Base-by-base conservation (phyloP, 1,140 invertebrate species). In the Drosophila sp. region DNA sequence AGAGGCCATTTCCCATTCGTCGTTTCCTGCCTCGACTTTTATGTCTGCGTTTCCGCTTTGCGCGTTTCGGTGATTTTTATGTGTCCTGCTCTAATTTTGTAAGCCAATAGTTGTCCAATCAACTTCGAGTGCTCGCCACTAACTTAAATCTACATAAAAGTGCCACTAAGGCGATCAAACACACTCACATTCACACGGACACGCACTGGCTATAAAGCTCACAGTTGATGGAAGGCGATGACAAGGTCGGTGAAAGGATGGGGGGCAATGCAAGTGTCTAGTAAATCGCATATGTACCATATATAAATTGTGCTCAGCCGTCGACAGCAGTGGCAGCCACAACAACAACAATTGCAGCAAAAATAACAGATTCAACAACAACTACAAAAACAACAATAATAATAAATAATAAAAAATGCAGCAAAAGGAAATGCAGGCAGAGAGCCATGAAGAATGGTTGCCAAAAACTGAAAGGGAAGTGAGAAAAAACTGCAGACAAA, bases 141-240 rank as follows among this genome's bases (percentile, higher is more conserved):
- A 87, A 73, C 72, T 79, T 79, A 72, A 87, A 89, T 89, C 82
- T 87, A 82, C 82, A 87, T 87, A 89, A 87, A 82, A 78, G 64
- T 80, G 56, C 50, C 40, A 41, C 41, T 45, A 40, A 41, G 36
- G 34, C 27, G 45, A 50, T 40, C 73, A 46, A 25, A 72, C 62
- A 48, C 71, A 36, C 64, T 43, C 54, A 78, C 65, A 72, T 65
- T 75, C 46, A 72, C 16, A 38, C 11, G 48, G 16, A 11, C 43
- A 58, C 41, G 16, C 36, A 72, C 32, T 13, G 75, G 54, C 63
- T 71, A 86, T 86, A 80, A 86, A 86, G 78, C 74, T 78, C 81
- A 65, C 62, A 72, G 77, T 80, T 78, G 80, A 83, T 74, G 74
- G 70, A 82, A 69, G 61, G 27, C 69, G 56, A 56, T 50, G 64